Evolutionary conservation across 2,113 vertebrate genomes (phyloP).

Genomic region (Falco punctatus): DNA sequence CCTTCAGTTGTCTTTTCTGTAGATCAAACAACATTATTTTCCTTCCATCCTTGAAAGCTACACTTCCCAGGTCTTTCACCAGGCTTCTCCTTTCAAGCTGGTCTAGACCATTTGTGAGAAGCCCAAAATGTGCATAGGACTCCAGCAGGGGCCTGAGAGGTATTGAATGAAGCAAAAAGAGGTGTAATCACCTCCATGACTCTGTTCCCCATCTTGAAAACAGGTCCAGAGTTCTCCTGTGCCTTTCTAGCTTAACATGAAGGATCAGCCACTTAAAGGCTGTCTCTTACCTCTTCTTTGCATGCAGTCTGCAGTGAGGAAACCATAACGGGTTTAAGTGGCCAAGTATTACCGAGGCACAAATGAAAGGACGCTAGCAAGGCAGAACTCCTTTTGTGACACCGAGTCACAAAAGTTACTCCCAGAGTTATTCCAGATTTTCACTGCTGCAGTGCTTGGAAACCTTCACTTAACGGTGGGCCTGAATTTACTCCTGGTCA

Average conservation of each 20-base stretch:
- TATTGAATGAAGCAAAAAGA: not conserved
- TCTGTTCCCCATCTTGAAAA: not conserved
- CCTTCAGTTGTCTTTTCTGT: not conserved
- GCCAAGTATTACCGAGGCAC: not conserved
- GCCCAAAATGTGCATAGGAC: not conserved
- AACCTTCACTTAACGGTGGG: not conserved
- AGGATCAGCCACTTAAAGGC: not conserved
- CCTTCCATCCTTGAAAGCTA: not conserved
- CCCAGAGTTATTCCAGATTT: not conserved
- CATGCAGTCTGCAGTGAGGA: not conserved
- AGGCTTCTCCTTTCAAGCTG: not conserved
- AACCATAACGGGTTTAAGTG: not conserved
- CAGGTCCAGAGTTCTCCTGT: not conserved
- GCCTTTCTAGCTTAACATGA: not conserved
- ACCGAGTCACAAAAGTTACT: not conserved
- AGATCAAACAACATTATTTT: not conserved
- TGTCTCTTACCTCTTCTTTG: not conserved
- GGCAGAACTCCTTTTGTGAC: not conserved
- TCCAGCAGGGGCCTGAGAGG: not conserved
- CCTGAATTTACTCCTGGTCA: not conserved
- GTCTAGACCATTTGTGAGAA: not conserved
- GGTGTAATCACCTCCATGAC: too few species aligned
- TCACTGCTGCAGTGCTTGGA: not conserved
- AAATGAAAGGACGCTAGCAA: not conserved
- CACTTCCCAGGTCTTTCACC: not conserved